Conservation (phyloP, 2,888 invertebrate species). For the Machimus rusticus region DNA sequence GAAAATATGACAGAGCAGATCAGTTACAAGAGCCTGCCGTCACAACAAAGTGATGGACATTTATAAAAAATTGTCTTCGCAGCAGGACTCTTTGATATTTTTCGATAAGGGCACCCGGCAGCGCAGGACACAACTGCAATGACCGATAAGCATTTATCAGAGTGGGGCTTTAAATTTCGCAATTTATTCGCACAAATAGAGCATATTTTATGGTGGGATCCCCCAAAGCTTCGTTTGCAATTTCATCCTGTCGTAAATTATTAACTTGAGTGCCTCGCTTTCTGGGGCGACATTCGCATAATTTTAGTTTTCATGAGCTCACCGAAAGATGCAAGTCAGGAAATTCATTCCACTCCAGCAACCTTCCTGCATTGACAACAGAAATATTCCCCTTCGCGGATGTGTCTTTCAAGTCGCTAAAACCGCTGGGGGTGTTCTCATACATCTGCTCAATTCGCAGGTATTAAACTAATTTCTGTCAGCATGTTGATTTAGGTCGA, state of each 20-base stretch:
- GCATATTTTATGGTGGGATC: neutral
- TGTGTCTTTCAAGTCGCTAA: neutral
- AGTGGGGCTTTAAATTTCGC: neutral
- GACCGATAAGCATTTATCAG: slow-evolving; percentile 5
- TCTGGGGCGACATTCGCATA: slow-evolving; percentile 11
- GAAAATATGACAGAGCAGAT: neutral
- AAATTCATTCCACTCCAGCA: neutral
- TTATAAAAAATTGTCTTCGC: neutral
- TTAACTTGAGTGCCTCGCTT: neutral
- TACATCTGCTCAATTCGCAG: neutral
- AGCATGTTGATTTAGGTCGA: neutral
- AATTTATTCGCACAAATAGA: slow-evolving; percentile 22
- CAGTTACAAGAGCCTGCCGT: neutral
- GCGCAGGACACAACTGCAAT: neutral
- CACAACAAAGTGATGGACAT: slow-evolving; percentile 11
- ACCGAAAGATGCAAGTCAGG: slow-evolving; percentile 12
- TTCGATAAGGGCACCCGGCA: neutral
- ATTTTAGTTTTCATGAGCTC: slow-evolving; percentile 3
- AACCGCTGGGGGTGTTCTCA: neutral
- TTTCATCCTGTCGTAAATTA: slow-evolving; percentile 28
- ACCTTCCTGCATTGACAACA: neutral
- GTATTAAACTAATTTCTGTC: neutral
- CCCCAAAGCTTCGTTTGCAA: neutral
- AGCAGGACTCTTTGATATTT: neutral
- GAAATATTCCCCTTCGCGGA: neutral